A percentile compares a stretch with the other conserved stretches of the same genome.
phyloP scores from a whole-genome alignment of 2,797 vertebrate species.

The Rallus crepitans region DNA sequence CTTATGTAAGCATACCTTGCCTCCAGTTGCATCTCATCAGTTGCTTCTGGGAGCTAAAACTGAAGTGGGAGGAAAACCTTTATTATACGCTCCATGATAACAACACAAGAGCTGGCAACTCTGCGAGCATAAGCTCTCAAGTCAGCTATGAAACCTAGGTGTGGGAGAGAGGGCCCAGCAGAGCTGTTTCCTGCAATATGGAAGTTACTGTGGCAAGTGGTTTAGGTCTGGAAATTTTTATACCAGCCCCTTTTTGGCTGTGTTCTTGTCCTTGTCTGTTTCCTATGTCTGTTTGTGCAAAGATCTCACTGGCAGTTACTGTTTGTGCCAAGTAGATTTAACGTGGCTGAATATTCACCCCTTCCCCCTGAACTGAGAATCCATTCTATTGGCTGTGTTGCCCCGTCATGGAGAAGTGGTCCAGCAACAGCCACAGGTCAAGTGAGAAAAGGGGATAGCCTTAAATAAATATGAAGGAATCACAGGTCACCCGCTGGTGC shows the following conservation, averaged over 20 bases:
- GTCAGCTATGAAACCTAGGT: not conserved
- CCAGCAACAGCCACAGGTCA: not conserved
- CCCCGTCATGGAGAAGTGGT: not conserved
- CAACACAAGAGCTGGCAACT: not conserved
- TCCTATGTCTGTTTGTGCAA: not conserved
- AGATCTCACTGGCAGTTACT: not conserved
- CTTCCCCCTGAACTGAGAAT: not conserved
- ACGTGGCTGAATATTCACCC: not conserved
- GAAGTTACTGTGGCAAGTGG: not conserved
- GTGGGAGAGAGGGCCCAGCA: not conserved
- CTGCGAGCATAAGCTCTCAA: not conserved
- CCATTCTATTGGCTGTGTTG: fast-evolving
- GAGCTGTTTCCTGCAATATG: not conserved
- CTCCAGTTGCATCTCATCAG: not conserved
- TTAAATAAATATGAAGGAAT: not conserved
- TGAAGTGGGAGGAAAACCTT: not conserved
- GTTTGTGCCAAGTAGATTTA: not conserved
- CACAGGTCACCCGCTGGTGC: not conserved
- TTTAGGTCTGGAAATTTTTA: not conserved
- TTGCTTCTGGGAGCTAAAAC: not conserved
- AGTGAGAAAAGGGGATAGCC: not conserved
- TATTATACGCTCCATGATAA: not conserved
- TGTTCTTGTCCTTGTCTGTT: not conserved
- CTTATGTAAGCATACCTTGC: fast-evolving
- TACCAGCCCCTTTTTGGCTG: not conserved